Evolutionary conservation across 1,140 invertebrate species (phyloP).

Genomic region (Glossosoma conforme): DNA sequence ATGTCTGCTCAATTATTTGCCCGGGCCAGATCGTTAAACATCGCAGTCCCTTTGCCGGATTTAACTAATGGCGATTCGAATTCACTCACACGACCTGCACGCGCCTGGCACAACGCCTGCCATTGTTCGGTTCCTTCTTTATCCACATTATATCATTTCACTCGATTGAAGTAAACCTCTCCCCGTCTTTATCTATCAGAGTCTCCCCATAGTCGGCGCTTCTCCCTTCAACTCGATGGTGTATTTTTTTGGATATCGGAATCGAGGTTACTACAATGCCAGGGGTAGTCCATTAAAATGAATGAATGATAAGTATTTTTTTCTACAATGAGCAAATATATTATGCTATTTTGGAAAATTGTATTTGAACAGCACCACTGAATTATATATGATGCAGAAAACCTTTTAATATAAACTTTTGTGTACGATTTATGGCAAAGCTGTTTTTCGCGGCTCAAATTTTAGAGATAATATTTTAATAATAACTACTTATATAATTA

Average conservation of each 20-base stretch:
- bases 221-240: constrained; percentile 6
- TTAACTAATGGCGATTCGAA: constrained; percentile 15
- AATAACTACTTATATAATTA: no score
- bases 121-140: not conserved
- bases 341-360: no score
- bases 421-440: no score
- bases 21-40: constrained; percentile 5
- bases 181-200: not conserved
- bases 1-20: constrained; percentile 14
- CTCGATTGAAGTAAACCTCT: not conserved
- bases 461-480: no score
- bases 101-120: not conserved
- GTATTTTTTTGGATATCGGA: constrained; percentile 13
- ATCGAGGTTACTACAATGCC: no score
- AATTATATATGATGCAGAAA: no score
- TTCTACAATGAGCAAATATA: no score
- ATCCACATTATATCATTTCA: not conserved
- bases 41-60: constrained; percentile 2
- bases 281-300: no score
- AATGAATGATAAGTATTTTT: not conserved
- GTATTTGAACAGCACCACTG: no score
- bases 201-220: not conserved
- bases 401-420: no score
- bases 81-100: constrained; percentile 1
- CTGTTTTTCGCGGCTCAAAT: no score